Evolutionary conservation across 2,113 vertebrate species (phyloP).

Genomic region (Anthoscopus minutus): DNA sequence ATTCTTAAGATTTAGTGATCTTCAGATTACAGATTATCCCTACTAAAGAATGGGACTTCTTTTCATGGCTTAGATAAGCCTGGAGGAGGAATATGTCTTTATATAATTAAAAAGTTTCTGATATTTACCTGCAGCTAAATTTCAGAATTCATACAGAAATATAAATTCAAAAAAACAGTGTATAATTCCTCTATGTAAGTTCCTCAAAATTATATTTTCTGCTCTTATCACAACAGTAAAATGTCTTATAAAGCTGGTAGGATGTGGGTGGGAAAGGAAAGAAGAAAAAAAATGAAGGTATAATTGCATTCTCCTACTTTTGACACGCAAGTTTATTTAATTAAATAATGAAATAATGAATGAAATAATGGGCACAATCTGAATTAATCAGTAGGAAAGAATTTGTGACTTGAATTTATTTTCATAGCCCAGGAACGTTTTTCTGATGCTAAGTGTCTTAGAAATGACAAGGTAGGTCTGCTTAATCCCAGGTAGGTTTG

Average conservation of each 20-base stretch:
- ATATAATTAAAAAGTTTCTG: not conserved
- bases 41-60: not conserved
- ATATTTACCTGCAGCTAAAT: not conserved
- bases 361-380: not conserved
- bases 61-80: not conserved
- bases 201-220: not conserved
- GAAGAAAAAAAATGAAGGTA: not conserved
- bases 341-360: not conserved
- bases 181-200: not conserved
- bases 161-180: not conserved
- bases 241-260: not conserved
- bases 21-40: not conserved
- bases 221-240: not conserved
- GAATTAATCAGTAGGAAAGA: not conserved
- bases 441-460: not conserved
- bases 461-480: not conserved
- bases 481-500: not conserved
- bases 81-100: not conserved
- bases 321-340: not conserved
- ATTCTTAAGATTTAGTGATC: not conserved
- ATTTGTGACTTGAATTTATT: not conserved
- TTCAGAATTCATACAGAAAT: not conserved
- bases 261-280: not conserved
- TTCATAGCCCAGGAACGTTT: not conserved
- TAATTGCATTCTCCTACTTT: not conserved